Conservation (phyloP, 1,140 invertebrate species). For the Drosophila kohkoa region DNA sequence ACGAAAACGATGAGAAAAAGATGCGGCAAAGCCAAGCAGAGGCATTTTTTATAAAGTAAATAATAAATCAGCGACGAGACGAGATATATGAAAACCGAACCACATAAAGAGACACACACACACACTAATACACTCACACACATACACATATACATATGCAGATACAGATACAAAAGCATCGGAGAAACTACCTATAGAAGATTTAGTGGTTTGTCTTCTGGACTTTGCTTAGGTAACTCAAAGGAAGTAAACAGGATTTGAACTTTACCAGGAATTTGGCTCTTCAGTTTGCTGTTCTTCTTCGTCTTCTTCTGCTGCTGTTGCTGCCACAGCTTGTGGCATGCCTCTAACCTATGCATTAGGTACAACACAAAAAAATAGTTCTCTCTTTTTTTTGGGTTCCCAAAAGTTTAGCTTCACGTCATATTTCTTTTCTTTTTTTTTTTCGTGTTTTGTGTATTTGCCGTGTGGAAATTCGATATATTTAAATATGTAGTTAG, state of each 20-base stretch:
- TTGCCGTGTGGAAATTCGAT: conserved; percentile 66
- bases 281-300: conserved; percentile 27
- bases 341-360: conserved; percentile 60
- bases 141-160: conserved; percentile 19
- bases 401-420: conserved; percentile 15
- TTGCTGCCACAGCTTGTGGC: conserved; percentile 1
- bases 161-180: conserved; percentile 57
- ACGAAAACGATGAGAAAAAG: conserved; percentile 38
- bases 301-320: background rate
- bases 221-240: conserved; percentile 69
- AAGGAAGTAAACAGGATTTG: conserved; percentile 80
- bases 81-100: conserved; percentile 58
- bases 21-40: conserved; percentile 51
- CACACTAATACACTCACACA: conserved; percentile 16
- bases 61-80: conserved; percentile 75
- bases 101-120: conserved; percentile 34
- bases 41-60: conserved; percentile 72
- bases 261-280: conserved; percentile 71
- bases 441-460: conserved; percentile 22
- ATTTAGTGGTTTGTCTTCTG: conserved; percentile 70
- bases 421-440: conserved; percentile 49
- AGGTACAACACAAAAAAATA: conserved; percentile 66
- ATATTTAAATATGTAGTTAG: conserved; percentile 73
- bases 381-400: conserved; percentile 50
- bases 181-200: conserved; percentile 70